Evolutionary conservation across 2,888 invertebrate species (phyloP), one percentile per base, ranked within the genome.

Genomic region (Tetropium fuscum): DNA sequence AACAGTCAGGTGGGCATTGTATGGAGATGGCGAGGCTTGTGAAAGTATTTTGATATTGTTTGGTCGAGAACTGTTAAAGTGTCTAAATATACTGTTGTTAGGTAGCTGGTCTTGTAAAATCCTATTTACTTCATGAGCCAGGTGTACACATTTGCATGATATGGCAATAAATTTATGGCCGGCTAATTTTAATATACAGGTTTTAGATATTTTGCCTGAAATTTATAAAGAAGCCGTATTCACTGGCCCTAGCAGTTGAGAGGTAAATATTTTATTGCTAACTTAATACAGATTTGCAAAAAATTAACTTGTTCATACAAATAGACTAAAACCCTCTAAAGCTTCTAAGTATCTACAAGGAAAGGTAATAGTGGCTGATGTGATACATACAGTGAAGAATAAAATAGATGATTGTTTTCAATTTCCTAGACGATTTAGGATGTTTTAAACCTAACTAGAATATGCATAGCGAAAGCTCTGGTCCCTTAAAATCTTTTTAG

Each of bases 71-170:
- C 57, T 53, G 30, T 32, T 38, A 57, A 44, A 13, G 40, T 48
- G 53, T 48, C 61, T 57, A 60, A 45, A 22, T 45, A 36, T 60
- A 44, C 48, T 38, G 41, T 48, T 44, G 48, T 43, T 32, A 49
- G 44, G 53, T 57, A 51, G 51, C 36, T 25, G 36, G 41, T 55
- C 30, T 25, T 55, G 51, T 10, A 44, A 45, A 53, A 19, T 48
- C n/a, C 11, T 32, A 48, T 48, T 48, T 58, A 49, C 36, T 32
- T 58, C 48, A 41, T 32, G 34, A 32, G 47, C 54, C 58, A 62
- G 62, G 62, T 62, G 58, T 55, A 55, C 25, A 49, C 22, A 55
- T 62, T 62, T 58, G 58, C 62, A 62, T 58, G 54, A 55, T 51
- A 54, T 45, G 38, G 62, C 62, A 58, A 55, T 62, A 55, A 54